Evolutionary conservation across 2,113 vertebrate genomes (phyloP).

Genomic region (Penelope pileata): DNA sequence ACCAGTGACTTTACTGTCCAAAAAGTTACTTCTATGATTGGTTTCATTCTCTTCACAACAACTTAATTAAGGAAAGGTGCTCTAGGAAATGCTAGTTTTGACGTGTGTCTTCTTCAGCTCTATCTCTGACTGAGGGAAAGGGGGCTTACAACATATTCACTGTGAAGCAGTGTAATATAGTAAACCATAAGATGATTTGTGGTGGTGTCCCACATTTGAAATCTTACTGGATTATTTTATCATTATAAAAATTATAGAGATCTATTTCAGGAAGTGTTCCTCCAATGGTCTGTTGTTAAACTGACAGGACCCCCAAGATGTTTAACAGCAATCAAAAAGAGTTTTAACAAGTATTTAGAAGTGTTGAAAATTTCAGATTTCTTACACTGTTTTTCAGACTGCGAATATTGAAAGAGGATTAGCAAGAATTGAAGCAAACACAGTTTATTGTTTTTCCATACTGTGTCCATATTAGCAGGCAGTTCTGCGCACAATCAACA

Average conservation of each 20-base stretch:
- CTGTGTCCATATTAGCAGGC: not conserved
- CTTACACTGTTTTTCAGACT: not conserved
- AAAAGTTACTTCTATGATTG: not conserved
- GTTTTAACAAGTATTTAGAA: not conserved
- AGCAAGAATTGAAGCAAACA: not conserved
- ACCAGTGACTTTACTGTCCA: not conserved
- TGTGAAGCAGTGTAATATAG: not conserved
- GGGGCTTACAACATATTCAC: not conserved
- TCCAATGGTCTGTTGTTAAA: not conserved
- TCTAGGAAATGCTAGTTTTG: not conserved
- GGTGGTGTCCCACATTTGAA: not conserved
- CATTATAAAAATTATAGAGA: not conserved
- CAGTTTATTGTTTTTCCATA: not conserved
- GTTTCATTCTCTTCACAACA: not conserved
- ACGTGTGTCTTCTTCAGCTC: not conserved
- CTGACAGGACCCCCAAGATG: not conserved
- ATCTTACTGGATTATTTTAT: not conserved
- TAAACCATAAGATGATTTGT: not conserved
- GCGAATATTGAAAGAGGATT: not conserved
- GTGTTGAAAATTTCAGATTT: not conserved
- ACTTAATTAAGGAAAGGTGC: not conserved
- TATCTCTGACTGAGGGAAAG: not conserved
- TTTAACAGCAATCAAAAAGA: not conserved
- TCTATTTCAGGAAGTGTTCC: not conserved
- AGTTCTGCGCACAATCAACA: not conserved